A percentile compares a stretch with the other conserved stretches of the same genome.
phyloP scores from a whole-genome alignment of 1,140 invertebrate species.

The Solenopsis fugax region DNA sequence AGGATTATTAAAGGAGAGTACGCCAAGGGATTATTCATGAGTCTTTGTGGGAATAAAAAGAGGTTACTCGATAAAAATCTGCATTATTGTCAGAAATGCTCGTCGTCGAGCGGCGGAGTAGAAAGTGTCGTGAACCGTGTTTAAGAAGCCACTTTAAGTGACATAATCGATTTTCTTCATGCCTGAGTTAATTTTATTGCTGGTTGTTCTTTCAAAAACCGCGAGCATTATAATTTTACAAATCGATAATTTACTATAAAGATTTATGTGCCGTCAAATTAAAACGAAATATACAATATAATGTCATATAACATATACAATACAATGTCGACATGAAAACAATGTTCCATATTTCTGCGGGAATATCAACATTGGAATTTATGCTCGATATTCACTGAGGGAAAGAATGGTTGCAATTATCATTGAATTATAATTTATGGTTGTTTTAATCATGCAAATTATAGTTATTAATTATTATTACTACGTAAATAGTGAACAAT shows the following conservation, averaged over 20 bases:
- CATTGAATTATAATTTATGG: no score
- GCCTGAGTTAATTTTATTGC: constrained; percentile 26
- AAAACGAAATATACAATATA: neutral
- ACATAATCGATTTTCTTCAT: constrained; percentile 63
- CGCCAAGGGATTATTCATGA: constrained; percentile 58
- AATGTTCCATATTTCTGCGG: neutral
- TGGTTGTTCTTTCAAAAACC: constrained; percentile 17
- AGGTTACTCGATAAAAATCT: constrained; percentile 68
- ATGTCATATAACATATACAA: neutral
- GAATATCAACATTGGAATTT: neutral
- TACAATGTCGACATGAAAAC: neutral
- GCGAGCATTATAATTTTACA: constrained; percentile 40
- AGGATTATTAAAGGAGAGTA: constrained; percentile 31
- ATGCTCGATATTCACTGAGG: neutral
- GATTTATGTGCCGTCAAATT: neutral
- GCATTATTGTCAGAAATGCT: constrained; percentile 67
- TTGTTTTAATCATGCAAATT: no score
- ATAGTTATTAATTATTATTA: no score
- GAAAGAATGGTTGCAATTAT: no score
- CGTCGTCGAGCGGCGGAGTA: constrained; percentile 11
- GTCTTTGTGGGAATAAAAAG: neutral
- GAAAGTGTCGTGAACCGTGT: constrained; percentile 60
- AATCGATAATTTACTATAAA: neutral
- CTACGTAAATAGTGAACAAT: no score
- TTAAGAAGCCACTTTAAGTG: constrained; percentile 56